Conservation (phyloP, 2,113 vertebrate species). For the Halcyon senegalensis region DNA sequence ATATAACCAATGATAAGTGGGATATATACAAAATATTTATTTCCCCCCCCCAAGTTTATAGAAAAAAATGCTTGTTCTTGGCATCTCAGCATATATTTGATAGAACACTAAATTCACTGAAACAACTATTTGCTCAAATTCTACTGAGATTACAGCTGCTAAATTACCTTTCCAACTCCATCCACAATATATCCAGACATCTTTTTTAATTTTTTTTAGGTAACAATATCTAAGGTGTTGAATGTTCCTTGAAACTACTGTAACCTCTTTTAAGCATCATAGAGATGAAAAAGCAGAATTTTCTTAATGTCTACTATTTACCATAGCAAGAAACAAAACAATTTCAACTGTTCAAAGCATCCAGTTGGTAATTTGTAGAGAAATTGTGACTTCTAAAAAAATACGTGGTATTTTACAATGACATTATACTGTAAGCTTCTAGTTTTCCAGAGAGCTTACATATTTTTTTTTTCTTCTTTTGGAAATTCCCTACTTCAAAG, state of each 20-base stretch:
- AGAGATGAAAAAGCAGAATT: not conserved
- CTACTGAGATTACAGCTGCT: not conserved
- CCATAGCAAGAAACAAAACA: not conserved
- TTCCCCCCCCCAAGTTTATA: not conserved
- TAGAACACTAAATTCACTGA: not conserved
- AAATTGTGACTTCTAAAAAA: not conserved
- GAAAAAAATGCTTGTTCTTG: not conserved
- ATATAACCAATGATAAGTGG: not conserved
- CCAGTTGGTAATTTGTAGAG: not conserved
- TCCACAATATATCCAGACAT: not conserved
- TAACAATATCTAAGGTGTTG: not conserved
- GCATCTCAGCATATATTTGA: not conserved
- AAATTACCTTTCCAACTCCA: not conserved
- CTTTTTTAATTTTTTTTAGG: not conserved
- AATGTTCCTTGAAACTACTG: not conserved
- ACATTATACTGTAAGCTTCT: not conserved
- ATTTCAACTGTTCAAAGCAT: not conserved
- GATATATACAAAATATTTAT: constrained; percentile 4
- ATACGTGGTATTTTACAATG: not conserved
- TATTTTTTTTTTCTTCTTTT: not conserved
- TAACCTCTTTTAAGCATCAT: not conserved
- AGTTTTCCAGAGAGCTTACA: not conserved
- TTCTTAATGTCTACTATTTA: not conserved
- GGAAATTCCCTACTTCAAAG: not conserved
- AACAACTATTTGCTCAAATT: not conserved